A percentile compares a stretch with the other conserved stretches of the same genome.
phyloP scores from a whole-genome alignment of 1,140 invertebrate genomes.

The Drosophila paulistorum region DNA sequence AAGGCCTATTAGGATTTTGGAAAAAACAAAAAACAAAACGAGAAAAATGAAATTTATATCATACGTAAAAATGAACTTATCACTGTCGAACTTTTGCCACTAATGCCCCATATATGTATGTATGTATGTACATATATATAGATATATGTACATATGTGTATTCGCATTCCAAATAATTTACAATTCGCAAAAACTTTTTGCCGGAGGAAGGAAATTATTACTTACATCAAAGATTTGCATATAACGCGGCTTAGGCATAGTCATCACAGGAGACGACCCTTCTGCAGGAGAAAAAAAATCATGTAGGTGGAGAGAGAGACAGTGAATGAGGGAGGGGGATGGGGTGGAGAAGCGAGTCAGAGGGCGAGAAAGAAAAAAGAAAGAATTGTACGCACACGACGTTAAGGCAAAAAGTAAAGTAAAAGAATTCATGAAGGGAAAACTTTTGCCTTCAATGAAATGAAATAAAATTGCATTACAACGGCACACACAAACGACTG shows the following conservation, averaged over 20 bases:
- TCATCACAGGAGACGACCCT: conserved; percentile 8
- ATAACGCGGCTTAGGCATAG: conserved; percentile 63
- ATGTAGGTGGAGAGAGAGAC: not conserved
- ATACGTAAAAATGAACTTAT: conserved; percentile 52
- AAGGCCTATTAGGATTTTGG: conserved; percentile 22
- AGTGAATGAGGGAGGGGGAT: not conserved
- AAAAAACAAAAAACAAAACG: not conserved
- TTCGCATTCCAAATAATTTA: conserved; percentile 74
- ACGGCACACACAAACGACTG: conserved; percentile 55
- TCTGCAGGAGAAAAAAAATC: not conserved
- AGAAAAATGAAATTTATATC: conserved; percentile 40
- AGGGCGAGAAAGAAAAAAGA: conserved; percentile 14
- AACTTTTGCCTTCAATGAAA: conserved; percentile 79
- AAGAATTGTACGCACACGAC: conserved; percentile 40
- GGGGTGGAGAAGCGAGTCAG: not conserved
- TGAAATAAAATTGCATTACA: conserved; percentile 81
- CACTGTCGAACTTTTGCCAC: conserved; percentile 52
- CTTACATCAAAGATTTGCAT: conserved; percentile 80
- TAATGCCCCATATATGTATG: conserved; percentile 42
- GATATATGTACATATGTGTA: conserved; percentile 26
- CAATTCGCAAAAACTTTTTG: conserved; percentile 38
- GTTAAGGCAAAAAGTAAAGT: conserved; percentile 59
- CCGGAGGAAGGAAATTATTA: conserved; percentile 74
- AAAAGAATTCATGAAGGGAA: conserved; percentile 72
- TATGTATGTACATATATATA: too few relatives aligned